Evolutionary conservation across 2,797 vertebrate genomes (phyloP).

Genomic region (Gallinago solitaria): DNA sequence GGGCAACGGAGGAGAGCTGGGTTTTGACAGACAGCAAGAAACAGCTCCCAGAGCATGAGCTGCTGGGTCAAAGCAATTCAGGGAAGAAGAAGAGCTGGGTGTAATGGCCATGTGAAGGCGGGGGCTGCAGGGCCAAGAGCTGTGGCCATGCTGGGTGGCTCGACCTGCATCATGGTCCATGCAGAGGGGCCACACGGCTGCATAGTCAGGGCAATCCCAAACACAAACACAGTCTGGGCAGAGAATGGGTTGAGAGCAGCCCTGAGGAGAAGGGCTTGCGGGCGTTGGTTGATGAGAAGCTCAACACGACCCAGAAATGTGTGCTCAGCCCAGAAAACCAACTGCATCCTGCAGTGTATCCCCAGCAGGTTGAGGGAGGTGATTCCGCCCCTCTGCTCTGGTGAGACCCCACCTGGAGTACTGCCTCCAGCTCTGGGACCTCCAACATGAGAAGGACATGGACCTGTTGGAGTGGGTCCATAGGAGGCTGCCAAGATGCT

Average conservation of each 20-base stretch:
- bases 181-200: background rate
- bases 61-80: background rate
- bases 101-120: rapidly evolving
- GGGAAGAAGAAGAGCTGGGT: rapidly evolving
- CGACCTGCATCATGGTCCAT: rapidly evolving
- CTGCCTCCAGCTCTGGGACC: no score
- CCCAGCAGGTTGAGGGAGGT: no score
- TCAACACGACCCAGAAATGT: background rate
- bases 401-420: no score
- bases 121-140: rapidly evolving
- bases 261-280: background rate
- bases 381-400: no score
- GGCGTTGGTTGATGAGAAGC: background rate
- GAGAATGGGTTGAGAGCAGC: background rate
- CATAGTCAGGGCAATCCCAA: background rate
- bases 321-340: background rate
- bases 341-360: background rate
- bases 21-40: background rate
- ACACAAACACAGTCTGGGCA: background rate
- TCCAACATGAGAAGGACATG: background rate
- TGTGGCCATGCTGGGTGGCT: rapidly evolving
- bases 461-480: background rate
- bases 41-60: background rate
- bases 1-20: background rate
- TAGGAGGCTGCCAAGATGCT: background rate